A percentile compares a stretch with the other conserved stretches of the same genome.
phyloP scores from a whole-genome alignment of 2,797 vertebrate species.

The Aulostomus chinensis region DNA sequence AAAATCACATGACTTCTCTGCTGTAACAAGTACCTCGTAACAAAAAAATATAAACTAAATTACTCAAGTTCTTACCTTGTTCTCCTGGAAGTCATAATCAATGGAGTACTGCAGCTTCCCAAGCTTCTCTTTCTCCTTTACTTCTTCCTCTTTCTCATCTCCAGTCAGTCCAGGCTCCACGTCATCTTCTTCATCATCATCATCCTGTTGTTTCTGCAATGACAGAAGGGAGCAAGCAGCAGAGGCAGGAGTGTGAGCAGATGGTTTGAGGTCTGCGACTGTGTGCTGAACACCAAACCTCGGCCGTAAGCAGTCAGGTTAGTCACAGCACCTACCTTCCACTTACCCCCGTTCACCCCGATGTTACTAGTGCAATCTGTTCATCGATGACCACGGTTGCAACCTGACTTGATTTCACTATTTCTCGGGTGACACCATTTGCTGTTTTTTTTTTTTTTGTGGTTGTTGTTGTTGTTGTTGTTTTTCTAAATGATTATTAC shows the following conservation, averaged over 20 bases:
- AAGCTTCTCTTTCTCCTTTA: constrained; percentile 94
- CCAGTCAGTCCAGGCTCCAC: constrained; percentile 90
- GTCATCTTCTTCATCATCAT: constrained; percentile 87
- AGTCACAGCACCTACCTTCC: constrained; percentile 77
- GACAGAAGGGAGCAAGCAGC: constrained; percentile 49
- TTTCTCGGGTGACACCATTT: constrained; percentile 82
- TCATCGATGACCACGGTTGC: constrained; percentile 79
- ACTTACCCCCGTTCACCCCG: constrained; percentile 65
- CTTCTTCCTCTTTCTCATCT: constrained; percentile 93
- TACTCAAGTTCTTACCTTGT: constrained; percentile 84
- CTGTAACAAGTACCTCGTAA: too few species aligned
- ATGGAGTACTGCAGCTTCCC: constrained; percentile 97
- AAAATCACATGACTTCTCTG: too few species aligned
- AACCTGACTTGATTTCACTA: constrained; percentile 86
- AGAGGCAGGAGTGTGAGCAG: constrained; percentile 41
- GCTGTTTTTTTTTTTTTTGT: constrained; percentile 45
- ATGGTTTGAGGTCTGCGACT: constrained; percentile 13
- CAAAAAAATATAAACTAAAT: neutral
- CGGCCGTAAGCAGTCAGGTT: constrained; percentile 56
- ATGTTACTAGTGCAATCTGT: constrained; percentile 74
- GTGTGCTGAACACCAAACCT: constrained; percentile 58
- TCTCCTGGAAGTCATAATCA: constrained; percentile 96
- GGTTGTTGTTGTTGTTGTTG: neutral
- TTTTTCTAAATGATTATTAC: constrained; percentile 6
- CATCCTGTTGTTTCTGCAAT: constrained; percentile 86